These are phyloP conservation scores for Megaceryle alcyon DNA, from an alignment of 2,797 vertebrate genomes.

Conservation along the genomic window DNA sequence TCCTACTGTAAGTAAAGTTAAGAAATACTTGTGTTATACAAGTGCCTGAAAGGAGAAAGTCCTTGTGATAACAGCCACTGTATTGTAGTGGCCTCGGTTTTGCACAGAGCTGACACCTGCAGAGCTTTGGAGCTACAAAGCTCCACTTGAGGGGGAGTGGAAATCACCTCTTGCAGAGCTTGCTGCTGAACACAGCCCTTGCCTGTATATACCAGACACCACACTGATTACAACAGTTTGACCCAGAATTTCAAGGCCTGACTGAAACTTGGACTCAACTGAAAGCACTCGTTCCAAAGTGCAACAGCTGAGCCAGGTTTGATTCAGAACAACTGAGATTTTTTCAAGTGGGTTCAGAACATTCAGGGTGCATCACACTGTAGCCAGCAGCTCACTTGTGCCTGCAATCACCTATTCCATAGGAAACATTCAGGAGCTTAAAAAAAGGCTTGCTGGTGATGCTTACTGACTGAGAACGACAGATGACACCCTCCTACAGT, in stretches of 20 bases:
- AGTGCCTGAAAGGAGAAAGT: neutral
- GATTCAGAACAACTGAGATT: neutral
- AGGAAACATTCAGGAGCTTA: neutral
- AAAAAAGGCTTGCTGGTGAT: neutral
- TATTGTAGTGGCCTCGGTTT: accelerated
- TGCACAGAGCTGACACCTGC: accelerated
- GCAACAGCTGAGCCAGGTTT: accelerated
- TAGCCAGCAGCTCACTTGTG: accelerated
- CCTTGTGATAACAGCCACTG: neutral
- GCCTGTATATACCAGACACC: accelerated
- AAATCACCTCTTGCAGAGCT: neutral
- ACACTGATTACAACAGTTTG: neutral
- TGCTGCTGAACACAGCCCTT: neutral
- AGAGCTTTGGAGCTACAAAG: neutral
- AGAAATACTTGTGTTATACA: neutral
- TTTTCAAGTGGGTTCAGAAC: neutral
- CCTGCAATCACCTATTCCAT: neutral
- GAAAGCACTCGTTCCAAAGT: neutral
- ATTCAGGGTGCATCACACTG: accelerated
- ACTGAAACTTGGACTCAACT: neutral
- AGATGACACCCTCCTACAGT: neutral
- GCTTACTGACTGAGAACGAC: neutral
- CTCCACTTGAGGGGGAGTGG: neutral
- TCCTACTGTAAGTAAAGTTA: neutral
- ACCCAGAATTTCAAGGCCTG: neutral